phyloP scores from a whole-genome alignment of 2,888 invertebrate species.

The Pachliopta kotzebuea region DNA sequence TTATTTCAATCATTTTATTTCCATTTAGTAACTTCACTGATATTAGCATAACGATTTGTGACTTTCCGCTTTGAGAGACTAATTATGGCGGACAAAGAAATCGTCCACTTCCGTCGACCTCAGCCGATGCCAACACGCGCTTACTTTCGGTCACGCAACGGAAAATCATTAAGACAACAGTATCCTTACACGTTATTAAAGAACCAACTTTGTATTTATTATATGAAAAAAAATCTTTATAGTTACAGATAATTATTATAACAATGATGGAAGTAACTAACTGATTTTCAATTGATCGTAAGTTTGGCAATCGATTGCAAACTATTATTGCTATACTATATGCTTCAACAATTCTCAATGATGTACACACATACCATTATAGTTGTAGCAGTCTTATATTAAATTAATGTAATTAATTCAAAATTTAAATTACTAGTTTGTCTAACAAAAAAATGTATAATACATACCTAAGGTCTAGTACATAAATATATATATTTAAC shows the following conservation, averaged over 20 bases:
- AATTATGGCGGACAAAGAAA: constrained; percentile 59
- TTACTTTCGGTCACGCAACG: constrained; percentile 57
- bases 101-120: constrained; percentile 69
- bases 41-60: constrained; percentile 22
- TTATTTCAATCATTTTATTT: not conserved
- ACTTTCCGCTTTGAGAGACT: constrained; percentile 39
- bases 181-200: constrained; percentile 21
- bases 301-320: too few species aligned
- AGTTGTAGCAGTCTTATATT: too few species aligned
- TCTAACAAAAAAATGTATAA: too few species aligned
- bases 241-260: not conserved
- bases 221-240: not conserved
- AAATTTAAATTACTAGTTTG: too few species aligned
- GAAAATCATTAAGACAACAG: constrained; percentile 34
- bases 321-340: too few species aligned
- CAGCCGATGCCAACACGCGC: constrained; percentile 45
- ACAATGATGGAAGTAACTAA: too few species aligned
- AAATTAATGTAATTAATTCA: too few species aligned
- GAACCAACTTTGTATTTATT: constrained; percentile 4
- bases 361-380: too few species aligned
- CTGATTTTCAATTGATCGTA: too few species aligned
- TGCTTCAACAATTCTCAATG: too few species aligned
- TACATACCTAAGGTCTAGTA: too few species aligned
- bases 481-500: too few species aligned
- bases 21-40: constrained; percentile 1